Conservation (phyloP, 2,888 invertebrate species). For the Tachina lurida region DNA sequence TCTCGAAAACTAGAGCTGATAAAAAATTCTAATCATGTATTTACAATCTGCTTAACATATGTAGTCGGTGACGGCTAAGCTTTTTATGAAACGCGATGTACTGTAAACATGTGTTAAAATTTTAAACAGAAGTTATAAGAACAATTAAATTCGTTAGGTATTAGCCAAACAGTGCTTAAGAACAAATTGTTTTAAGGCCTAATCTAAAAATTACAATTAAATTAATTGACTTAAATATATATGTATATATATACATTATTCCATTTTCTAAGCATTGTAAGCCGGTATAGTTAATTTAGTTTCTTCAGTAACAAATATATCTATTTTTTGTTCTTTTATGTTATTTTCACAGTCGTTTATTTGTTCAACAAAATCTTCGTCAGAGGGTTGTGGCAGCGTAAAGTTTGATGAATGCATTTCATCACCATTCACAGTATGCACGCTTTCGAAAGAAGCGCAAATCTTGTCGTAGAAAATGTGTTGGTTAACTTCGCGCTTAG, state of each 20-base stretch:
- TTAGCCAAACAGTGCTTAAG: too few species aligned
- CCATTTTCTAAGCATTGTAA: conserved; percentile 1
- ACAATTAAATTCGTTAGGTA: too few species aligned
- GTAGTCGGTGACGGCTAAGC: too few species aligned
- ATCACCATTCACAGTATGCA: background rate
- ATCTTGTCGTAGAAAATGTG: background rate
- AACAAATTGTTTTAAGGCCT: too few species aligned
- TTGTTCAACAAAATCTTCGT: conserved; percentile 13
- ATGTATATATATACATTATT: conserved; percentile 9
- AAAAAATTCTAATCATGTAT: too few species aligned
- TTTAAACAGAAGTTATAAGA: too few species aligned
- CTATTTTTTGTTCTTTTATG: conserved; percentile 39
- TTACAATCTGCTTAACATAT: too few species aligned
- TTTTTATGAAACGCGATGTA: too few species aligned
- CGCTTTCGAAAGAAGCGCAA: background rate
- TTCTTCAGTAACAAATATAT: conserved; percentile 38
- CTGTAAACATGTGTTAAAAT: too few species aligned
- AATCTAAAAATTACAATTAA: too few species aligned
- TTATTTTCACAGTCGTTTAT: conserved; percentile 19
- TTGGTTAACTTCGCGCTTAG: background rate
- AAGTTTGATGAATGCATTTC: conserved; percentile 17
- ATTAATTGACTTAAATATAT: background rate
- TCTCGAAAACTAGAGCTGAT: too few species aligned
- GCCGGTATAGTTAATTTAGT: conserved; percentile 22
- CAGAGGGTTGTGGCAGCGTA: background rate